phyloP scores from a whole-genome alignment of 2,888 invertebrate genomes.

The Luffia ferchaultella region DNA sequence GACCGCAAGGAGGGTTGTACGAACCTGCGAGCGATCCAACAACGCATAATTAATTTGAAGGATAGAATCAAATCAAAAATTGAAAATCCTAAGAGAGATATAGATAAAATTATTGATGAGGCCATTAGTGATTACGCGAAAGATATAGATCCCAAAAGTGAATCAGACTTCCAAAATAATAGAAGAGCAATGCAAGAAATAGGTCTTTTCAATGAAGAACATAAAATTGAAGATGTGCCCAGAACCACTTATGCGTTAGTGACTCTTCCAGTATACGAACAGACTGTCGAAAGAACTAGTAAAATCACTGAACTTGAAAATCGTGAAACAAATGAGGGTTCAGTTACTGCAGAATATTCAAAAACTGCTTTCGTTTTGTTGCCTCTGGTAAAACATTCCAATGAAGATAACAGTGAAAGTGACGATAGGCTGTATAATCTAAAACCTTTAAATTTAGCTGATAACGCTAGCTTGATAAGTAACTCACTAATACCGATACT shows the following conservation, averaged over 20 bases:
- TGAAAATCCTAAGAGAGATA: neutral
- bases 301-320: neutral
- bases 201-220: neutral
- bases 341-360: neutral
- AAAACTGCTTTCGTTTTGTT: neutral
- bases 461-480: neutral
- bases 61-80: neutral
- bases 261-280: neutral
- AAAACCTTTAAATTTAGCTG: neutral
- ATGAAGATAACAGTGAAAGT: neutral
- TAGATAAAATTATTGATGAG: neutral
- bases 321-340: neutral
- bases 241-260: neutral
- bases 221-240: neutral
- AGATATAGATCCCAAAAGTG: neutral
- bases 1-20: neutral
- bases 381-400: neutral
- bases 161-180: neutral
- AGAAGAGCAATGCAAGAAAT: no score
- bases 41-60: neutral
- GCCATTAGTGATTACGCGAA: neutral
- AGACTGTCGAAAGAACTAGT: neutral
- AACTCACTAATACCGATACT: neutral
- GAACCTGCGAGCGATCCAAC: neutral
- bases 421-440: neutral